These are phyloP conservation scores for Setipinna tenuifilis DNA, from an alignment of 2,797 vertebrate genomes.

Conservation along the genomic window DNA sequence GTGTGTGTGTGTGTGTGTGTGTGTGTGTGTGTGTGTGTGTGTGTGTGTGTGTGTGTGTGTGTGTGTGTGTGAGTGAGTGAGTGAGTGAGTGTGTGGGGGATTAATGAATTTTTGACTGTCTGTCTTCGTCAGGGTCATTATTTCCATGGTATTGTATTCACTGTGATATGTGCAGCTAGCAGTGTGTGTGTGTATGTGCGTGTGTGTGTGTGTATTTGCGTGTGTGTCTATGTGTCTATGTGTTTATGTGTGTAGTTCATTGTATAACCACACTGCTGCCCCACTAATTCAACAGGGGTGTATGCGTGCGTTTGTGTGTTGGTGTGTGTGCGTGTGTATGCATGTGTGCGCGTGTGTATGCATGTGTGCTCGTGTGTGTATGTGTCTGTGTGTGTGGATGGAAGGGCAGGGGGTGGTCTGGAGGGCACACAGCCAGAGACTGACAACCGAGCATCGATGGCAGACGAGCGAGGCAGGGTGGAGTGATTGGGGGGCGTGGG, in stretches of 20 bases:
- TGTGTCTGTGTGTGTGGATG: conserved; percentile 50
- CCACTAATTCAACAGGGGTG: background rate
- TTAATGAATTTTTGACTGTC: conserved; percentile 50
- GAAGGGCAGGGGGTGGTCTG: background rate
- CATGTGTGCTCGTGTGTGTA: conserved; percentile 62
- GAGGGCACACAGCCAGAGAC: background rate
- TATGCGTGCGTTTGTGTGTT: no score
- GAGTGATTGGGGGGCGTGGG: background rate
- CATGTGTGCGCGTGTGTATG: conserved; percentile 55
- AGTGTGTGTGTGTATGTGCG: background rate
- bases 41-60: conserved; percentile 54
- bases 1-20: conserved; percentile 50
- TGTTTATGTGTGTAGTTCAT: background rate
- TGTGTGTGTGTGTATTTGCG: background rate
- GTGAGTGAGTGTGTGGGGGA: background rate
- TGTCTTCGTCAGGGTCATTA: background rate
- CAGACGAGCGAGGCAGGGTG: background rate
- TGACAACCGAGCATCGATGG: background rate
- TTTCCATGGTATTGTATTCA: no score
- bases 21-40: conserved; percentile 34
- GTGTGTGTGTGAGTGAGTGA: conserved; percentile 53
- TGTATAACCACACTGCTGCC: background rate
- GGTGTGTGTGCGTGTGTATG: conserved; percentile 23
- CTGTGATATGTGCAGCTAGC: no score
- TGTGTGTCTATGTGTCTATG: background rate